Evolutionary conservation across 2,888 invertebrate genomes (phyloP), one percentile per base, ranked within the genome.

Genomic region (Prostheceraeus crozeri): DNA sequence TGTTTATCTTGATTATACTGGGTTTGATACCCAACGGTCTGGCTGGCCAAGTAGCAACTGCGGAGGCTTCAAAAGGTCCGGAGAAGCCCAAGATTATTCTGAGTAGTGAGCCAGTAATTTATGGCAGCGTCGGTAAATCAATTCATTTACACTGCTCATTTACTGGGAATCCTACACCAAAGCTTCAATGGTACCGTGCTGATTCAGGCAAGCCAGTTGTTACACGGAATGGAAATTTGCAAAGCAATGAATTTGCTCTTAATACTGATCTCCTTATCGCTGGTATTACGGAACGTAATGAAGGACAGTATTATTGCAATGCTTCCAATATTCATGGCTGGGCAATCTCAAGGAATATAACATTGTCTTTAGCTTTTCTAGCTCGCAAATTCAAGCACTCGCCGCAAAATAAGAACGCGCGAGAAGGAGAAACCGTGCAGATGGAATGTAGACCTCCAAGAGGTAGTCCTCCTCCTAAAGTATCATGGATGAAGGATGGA

Each of bases 181-280:
- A n/a, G n/a, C n/a, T n/a, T n/a, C n/a, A n/a, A n/a, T n/a, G n/a
- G n/a, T n/a, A n/a, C n/a, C n/a, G n/a, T n/a, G n/a, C n/a, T n/a
- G n/a, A n/a, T n/a, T n/a, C n/a, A n/a, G 66, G 67, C 6, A 60
- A 64, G 16, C 63, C 65, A 3, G 54, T 70, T 6, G 54, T 16
- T 4, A 59, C 55, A 3, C 19, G 54, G 3, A 58, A 54, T n/a
- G 35, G 31, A 28, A 25, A 28, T 2, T 27, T 54, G 3, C 30
- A 59, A 4, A 31, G 33, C n/a, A n/a, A n/a, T n/a, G n/a, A n/a
- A n/a, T n/a, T n/a, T n/a, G n/a, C n/a, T n/a, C n/a, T n/a, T n/a
- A n/a, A n/a, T n/a, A 54, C 23, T 21, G 31, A 59, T 27, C 36
- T 59, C 4, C 16, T 36, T 6, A 30, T 59, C 16, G n/a, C 33